Percentiles rank a stretch among this genome's conserved stretches.
Evolutionary conservation across 2,113 vertebrate species (phyloP).

Genomic region (Mesembrinibis cayennensis): DNA sequence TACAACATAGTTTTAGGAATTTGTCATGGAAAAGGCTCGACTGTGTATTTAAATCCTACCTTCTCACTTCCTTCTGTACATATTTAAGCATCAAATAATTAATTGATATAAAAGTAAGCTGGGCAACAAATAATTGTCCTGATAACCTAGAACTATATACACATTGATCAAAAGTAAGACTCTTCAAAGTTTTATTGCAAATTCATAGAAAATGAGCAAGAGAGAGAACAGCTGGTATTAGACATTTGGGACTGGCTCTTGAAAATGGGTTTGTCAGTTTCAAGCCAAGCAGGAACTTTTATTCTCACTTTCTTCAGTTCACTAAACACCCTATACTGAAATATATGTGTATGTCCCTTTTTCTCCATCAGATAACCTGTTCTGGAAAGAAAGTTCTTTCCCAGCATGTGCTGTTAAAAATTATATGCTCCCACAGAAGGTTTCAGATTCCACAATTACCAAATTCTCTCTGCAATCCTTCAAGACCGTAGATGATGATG

Average conservation of each 20-base stretch:
- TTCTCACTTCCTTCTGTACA: not conserved
- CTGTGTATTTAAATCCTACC: not conserved
- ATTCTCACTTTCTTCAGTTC: not conserved
- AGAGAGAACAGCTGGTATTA: not conserved
- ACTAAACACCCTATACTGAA: not conserved
- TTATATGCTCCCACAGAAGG: fast-evolving
- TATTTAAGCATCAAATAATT: not conserved
- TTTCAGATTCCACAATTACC: not conserved
- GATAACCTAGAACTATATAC: not conserved
- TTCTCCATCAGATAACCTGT: not conserved
- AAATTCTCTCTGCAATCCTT: not conserved
- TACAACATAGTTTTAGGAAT: not conserved
- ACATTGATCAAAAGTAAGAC: not conserved
- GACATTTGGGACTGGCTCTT: not conserved
- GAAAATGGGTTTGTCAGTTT: not conserved
- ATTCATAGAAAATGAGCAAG: not conserved
- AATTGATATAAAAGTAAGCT: not conserved
- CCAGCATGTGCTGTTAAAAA: not conserved
- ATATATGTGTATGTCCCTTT: not conserved
- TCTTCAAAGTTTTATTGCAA: not conserved
- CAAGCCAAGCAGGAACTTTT: not conserved
- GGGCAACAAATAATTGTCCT: not conserved
- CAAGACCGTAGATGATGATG: not conserved
- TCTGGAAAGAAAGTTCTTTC: not conserved
- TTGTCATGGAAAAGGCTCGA: not conserved